Evolutionary conservation across 2,113 vertebrate species (phyloP), one percentile per base, ranked within the genome.

Genomic region (Octodon degus): DNA sequence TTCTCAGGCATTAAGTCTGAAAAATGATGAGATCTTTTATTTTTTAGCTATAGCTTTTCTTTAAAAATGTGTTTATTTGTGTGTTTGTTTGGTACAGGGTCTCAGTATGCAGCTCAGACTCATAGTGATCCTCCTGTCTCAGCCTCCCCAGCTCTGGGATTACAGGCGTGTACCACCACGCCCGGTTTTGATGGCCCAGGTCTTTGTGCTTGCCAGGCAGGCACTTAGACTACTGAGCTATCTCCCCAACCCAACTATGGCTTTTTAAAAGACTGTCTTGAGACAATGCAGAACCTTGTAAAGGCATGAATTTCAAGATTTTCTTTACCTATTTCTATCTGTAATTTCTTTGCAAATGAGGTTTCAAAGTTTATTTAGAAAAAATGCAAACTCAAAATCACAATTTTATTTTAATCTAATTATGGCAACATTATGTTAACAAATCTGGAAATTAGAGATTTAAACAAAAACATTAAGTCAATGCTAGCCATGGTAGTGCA

Each of bases 351-450:
- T 89, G 58, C 77, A 90, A 92, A 83, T 83, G 16, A 37, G 80
- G 86, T n/a, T 27, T 87, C 9, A 93, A 87, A 93, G 43, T 87
- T 95, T 93, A 53, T 91, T 91, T 95, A 90, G 63, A 92, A 96
- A 93, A 93, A 92, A 58, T 86, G 53, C 17, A 95, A 70, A 58
- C 34, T 82, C 70, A 93, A 77, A 93, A 95, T 77, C 74, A 53
- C 30, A 19, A 27, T 94, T 93, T 85, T 53, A 37, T 74, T 70
- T 84, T 53, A 90, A 24, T 70, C 72, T 92, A 65, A 47, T 95
- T 40, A 68, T 62, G 86, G 86, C 70, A 96, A 32, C 40, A 17
- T 86, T 89, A 3, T 90, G 6, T 94, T 95, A 68, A 86, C 63
- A 90, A 70, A 58, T 89, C 58, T 93, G 67, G 77, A 24, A 95